These are phyloP conservation scores for Etheostoma nigrum DNA, from an alignment of 2,797 vertebrate genomes.

Conservation along the genomic window DNA sequence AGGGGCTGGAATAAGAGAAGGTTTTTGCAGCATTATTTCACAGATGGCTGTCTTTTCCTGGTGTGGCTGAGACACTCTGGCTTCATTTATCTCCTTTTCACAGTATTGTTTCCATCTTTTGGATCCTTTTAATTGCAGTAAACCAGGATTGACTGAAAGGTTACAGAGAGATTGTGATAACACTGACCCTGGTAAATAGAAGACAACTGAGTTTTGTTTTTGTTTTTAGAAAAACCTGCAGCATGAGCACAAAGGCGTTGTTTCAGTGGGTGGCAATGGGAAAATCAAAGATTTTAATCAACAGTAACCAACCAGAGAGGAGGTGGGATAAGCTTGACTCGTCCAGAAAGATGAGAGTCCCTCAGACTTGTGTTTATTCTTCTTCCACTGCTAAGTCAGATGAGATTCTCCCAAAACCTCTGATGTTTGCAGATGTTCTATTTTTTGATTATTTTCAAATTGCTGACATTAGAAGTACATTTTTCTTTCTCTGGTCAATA, in stretches of 20 bases:
- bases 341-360: conserved; percentile 15
- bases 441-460: neutral
- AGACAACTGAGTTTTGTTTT: neutral
- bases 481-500: neutral
- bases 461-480: neutral
- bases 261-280: conserved; percentile 7
- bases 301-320: conserved; percentile 5
- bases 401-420: conserved; percentile 19
- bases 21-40: conserved; percentile 45
- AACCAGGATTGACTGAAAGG: conserved; percentile 43
- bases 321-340: conserved; percentile 2
- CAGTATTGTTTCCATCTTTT: conserved; percentile 52
- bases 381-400: conserved; percentile 2
- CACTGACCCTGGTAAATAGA: conserved; percentile 33
- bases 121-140: conserved; percentile 62
- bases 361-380: conserved; percentile 18
- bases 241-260: conserved; percentile 3
- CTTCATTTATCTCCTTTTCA: conserved; percentile 58
- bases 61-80: conserved; percentile 41
- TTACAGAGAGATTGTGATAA: conserved; percentile 24
- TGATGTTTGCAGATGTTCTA: neutral
- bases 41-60: conserved; percentile 62
- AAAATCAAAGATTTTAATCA: conserved; percentile 25
- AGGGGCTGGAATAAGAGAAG: conserved; percentile 54
- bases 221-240: neutral